Evolutionary conservation across 23 tunicate genomes (phyloP).

Genomic region (Diplosoma virens): DNA sequence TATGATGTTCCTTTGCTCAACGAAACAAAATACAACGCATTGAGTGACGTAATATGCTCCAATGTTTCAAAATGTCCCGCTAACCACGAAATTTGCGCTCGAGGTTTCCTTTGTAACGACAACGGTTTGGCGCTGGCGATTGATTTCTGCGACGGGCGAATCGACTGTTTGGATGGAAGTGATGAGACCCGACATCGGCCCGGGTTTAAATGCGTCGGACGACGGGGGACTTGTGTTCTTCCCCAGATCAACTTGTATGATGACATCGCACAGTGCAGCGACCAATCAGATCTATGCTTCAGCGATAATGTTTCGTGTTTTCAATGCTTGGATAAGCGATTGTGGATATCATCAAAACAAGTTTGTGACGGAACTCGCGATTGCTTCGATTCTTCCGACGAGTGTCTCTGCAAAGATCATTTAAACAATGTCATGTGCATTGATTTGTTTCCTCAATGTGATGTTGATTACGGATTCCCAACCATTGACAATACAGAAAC

Average conservation of each 20-base stretch:
- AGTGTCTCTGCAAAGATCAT: slow-evolving; percentile 38
- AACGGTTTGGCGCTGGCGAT: neutral
- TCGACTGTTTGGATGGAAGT: slow-evolving; percentile 28
- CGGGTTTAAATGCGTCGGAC: slow-evolving; percentile 30
- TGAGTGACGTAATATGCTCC: slow-evolving; percentile 16
- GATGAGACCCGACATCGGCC: neutral
- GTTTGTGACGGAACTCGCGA: slow-evolving; percentile 41
- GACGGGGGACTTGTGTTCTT: neutral
- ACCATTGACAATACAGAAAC: neutral
- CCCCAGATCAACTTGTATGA: slow-evolving; percentile 25
- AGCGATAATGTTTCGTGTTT: slow-evolving; percentile 11
- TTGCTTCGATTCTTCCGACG: slow-evolving; percentile 45
- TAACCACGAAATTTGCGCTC: neutral
- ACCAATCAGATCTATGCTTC: slow-evolving; percentile 21
- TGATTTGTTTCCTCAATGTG: neutral
- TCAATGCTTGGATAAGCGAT: slow-evolving; percentile 24
- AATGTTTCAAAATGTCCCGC: neutral
- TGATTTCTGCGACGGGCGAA: slow-evolving; percentile 13
- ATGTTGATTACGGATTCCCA: too few species aligned
- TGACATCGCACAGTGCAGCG: slow-evolving; percentile 21
- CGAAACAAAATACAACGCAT: too few species aligned
- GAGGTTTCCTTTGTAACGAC: slow-evolving; percentile 4
- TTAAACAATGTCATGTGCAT: neutral
- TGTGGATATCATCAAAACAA: slow-evolving; percentile 15
- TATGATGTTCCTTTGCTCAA: neutral